Evolutionary conservation across 2,888 invertebrate genomes (phyloP), one percentile per base, ranked within the genome.

Genomic region (Trachelus stipa): DNA sequence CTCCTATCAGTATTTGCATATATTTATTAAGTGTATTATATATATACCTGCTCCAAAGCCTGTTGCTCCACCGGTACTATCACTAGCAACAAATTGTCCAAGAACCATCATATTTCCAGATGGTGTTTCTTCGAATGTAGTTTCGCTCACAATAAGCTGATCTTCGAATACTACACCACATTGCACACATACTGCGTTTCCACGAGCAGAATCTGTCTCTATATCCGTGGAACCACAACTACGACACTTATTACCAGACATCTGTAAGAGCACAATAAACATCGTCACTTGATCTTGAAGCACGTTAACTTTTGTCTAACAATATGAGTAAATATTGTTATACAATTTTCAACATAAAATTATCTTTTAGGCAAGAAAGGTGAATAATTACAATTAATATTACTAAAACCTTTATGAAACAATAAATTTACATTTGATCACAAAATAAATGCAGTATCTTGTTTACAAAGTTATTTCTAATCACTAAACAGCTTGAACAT

Each of bases 101-200:
- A 98, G 95, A 30, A 98, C 97, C 80, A 96, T 95, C 75, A 95
- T 94, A 12, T 96, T 96, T 35, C 99, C 99, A 89, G 96, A 96
- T 12, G 96, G 95, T 89, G 96, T 96, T 91, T 99, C 99, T 91
- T 98, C 97, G 89, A 99, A 99, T 91, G 98, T 97, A 34, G 99
- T 96, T 91, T 99, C 99, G 3, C 98, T 97, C 34, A 99, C 98
- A 88, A 99, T 99, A 77, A 98, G 96, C 87, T 97, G 98, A 89
- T 99, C 98, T 91, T 99, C 99, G 30, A 99, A 92, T 1, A 99
- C 99, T 11, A 97, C 96, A 35, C 99, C 99, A 92, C 99, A 99
- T 89, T 95, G 96, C 35, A 97, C 98, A 91, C 99, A 99, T 1
- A 99, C 98, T 12, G 97, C 96, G 93, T 99, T 98, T 68, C 99